Base-by-base conservation (phyloP, 2,888 invertebrate species). In the Dioctria rufipes region DNA sequence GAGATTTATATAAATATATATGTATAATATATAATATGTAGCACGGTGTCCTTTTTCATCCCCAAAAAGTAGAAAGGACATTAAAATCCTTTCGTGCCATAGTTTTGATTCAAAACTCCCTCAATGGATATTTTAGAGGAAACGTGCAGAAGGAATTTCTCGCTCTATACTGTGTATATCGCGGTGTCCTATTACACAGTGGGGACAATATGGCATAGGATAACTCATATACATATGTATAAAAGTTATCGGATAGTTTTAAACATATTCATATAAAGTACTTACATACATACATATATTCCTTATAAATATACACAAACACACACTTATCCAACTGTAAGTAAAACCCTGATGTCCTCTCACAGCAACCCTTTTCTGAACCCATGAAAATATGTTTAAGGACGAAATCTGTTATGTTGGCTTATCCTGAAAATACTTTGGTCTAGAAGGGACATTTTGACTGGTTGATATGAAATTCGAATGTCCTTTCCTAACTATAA, bases 401-500 rank as follows among this genome's bases (percentile, higher is more conserved):
- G 66, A 78, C 39, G 40, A 78, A 78, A 73, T 80, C 71, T 49
- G 80, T 71, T 71, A 73, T 73, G 73, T 80, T 80, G 63, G 77
- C 80, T 78, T 80, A 82, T 80, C 82, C 80, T 51, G 65, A 60
- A 78, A 46, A 78, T 60, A 77, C 49, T 61, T 63, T 63, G 77
- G 77, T 63, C 77, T 77, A 63, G 63, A 79, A 82, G 79, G 82
- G 82, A 82, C 82, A 82, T 82, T 82, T 82, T 82, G 82, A 82
- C 82, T 82, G 82, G 82, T 82, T 82, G 77, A 81, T 81, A 82
- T 82, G 82, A 79, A 82, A 80, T 81, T 82, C 81, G 80, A 79
- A 80, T 82, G 82, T 82, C 82, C 82, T 82, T 82, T 25, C 81
- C 77, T 77, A 37, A 63, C 77, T 63, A 63, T 77, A 77, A 77